Evolutionary conservation across 2,113 vertebrate species (phyloP), one percentile per base, ranked within the genome.

Genomic region (Clarias gariepinus): DNA sequence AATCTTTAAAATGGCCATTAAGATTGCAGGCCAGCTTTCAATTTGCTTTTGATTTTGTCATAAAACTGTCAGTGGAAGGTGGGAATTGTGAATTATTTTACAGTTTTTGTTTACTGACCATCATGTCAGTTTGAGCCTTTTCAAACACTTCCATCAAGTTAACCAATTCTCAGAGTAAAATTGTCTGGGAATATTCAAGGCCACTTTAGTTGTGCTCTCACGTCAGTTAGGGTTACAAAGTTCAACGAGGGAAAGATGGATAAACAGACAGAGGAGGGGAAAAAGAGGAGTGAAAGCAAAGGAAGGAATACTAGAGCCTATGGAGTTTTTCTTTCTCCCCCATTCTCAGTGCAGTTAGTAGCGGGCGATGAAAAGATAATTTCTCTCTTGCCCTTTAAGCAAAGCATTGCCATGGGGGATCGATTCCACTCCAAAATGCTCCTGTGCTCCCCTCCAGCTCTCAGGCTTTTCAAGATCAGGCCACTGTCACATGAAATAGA

Each of bases 351-450:
- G 84, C 91, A 91, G 89, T 91, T 90, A 77, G 89, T 91, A 89
- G 86, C 64, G 85, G 90, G 91, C 81, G 87, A 92, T 91, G 90
- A 94, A 93, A 91, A 93, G 94, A 95, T 95, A 91, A 91, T 94
- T 94, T 94, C 93, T 91, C 93, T 80, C 88, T 82, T 80, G 91
- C 91, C 88, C 91, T 94, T 94, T 94, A 94, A 95, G 91, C 90
- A 30, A 89, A 90, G 92, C 91, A 93, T 94, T 95, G 94, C 95
- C 92, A 91, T 90, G 90, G 87, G 90, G 93, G 93, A 95, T 94
- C 94, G 30, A 73, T 82, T 82, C 60, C 80, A 23, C 47, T 68
- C 93, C 93, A 91, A 89, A 89, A 89, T 91, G 93, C 92, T 90
- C 85, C 89, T 83, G 84, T 91, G 86, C 92, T 94, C 92, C 91